Conservation (phyloP, 2,888 invertebrate species). For the Alloplasta piceator region DNA sequence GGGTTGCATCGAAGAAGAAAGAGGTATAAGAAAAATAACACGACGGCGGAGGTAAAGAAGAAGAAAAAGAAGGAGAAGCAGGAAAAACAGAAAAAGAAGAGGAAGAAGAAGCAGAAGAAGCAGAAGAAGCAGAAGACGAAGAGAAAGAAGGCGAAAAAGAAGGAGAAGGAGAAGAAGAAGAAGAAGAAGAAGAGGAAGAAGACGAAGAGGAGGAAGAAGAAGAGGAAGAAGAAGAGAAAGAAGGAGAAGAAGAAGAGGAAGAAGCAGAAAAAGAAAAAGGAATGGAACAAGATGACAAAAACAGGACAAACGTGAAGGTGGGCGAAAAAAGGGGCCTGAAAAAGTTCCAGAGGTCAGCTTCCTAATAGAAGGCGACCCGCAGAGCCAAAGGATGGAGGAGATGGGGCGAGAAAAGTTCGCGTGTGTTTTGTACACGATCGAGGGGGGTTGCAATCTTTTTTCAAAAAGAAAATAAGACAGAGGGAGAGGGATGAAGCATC, state of each 20-base stretch:
- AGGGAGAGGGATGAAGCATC: not conserved
- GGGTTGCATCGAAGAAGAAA: constrained; percentile 13
- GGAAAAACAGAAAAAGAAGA: not conserved
- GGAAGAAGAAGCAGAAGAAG: not conserved
- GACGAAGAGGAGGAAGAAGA: constrained; percentile 22
- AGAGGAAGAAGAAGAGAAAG: not conserved
- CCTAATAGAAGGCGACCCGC: not conserved
- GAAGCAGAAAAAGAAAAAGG: not conserved
- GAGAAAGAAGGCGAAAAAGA: constrained; percentile 15
- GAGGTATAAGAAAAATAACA: constrained; percentile 19
- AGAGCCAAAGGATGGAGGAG: not conserved
- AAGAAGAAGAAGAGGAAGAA: not conserved
- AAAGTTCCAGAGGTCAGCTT: not conserved
- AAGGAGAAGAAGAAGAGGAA: not conserved
- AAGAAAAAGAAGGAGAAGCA: constrained; percentile 1
- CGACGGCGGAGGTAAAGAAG: not conserved
- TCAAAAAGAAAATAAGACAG: constrained; percentile 24
- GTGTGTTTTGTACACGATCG: not conserved
- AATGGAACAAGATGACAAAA: not conserved
- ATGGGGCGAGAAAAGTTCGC: not conserved
- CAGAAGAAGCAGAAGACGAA: not conserved
- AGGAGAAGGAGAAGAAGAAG: constrained; percentile 9
- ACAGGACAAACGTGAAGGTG: not conserved
- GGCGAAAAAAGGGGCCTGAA: not conserved
- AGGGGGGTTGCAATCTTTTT: too few relatives aligned